Percentiles rank a stretch among this genome's conserved stretches.
Conservation (phyloP, 2,797 vertebrate species). For the Anomalospiza imberbis region DNA sequence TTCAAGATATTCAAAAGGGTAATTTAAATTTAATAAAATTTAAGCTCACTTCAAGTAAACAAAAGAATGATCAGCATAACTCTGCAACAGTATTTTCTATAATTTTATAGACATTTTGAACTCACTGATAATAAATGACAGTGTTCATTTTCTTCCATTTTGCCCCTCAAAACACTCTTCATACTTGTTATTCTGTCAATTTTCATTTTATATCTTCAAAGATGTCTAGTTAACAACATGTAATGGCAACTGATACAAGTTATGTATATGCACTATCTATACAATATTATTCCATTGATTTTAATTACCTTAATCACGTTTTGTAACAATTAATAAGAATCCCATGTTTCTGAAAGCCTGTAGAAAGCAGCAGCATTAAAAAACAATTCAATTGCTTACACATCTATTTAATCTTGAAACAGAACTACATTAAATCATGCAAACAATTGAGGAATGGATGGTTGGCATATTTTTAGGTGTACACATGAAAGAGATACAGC, state of each 20-base stretch:
- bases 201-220: background rate
- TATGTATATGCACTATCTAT: background rate
- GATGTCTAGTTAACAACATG: background rate
- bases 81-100: background rate
- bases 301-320: background rate
- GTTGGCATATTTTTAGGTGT: background rate
- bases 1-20: constrained; percentile 6
- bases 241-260: background rate
- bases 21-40: background rate
- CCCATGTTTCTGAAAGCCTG: background rate
- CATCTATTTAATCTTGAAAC: background rate
- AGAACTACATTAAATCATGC: background rate
- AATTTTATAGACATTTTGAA: background rate
- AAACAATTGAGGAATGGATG: background rate
- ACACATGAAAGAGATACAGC: background rate
- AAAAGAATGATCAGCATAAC: constrained; percentile 2
- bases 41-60: background rate
- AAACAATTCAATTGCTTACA: background rate
- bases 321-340: background rate
- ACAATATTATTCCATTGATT: background rate
- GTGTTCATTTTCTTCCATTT: background rate
- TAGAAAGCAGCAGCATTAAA: background rate
- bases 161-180: background rate
- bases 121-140: background rate
- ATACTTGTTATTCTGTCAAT: background rate